Evolutionary conservation across 2,797 vertebrate genomes (phyloP), one percentile per base, ranked within the genome.

Genomic region (Sebastes iracundus): DNA sequence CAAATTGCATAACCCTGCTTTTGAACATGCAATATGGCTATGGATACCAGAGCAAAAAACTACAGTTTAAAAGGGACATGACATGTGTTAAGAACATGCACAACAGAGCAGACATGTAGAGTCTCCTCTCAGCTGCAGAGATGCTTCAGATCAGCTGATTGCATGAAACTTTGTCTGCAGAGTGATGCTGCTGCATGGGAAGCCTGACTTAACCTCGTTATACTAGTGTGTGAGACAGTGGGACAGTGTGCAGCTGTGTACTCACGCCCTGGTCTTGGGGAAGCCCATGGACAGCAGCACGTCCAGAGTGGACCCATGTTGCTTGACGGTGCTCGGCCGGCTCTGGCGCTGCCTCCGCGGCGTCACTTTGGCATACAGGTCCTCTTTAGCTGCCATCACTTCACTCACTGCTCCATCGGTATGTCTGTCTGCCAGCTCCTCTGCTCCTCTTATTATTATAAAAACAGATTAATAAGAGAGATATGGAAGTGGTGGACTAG

Each of bases 271-370:
- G 84, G 96, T 96, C 92, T 96, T 97, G 79, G 98, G 97, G 93
- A 99, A 99, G 67, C 98, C 98, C 98, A 99, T 98, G 90, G 98
- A 97, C 82, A 99, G 96, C 78, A 98, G 96, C 89, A 98, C 96
- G 80, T 98, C 98, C 93, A 98, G 95, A 87, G 97, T 94, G 3
- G 97, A 97, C 83, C 97, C 97, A 79, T 97, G 97, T 89, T 97
- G 97, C 89, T 97, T 98, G 94, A 98, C 73, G 88, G 97, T 97
- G 66, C 95, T 96, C 13, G 96, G 86, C 67, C 98, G 97, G 92
- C 46, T 96, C 95, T 97, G 97, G 77, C 97, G 94, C 95, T 93
- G 95, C 91, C 97, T 96, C 87, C 97, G 95, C 77, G 98, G 98
- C 90, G 97, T 97, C 93, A 98, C 97, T 97, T 97, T 97, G 96